phyloP scores from a whole-genome alignment of 2,113 vertebrate genomes.

The Myanophis thanlyinensis region DNA sequence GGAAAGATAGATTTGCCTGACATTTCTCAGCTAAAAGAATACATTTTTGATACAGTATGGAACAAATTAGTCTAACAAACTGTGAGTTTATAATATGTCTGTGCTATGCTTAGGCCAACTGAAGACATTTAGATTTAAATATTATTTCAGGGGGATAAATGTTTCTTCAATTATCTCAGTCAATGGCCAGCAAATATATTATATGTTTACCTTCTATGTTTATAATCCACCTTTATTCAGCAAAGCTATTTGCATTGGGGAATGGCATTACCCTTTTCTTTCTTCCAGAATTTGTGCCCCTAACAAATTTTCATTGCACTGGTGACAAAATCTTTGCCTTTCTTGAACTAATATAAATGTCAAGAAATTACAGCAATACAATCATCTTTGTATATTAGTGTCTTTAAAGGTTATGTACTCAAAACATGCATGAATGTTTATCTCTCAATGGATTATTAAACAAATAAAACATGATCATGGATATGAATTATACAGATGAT shows the following conservation, averaged over 20 bases:
- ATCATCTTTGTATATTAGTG: not conserved
- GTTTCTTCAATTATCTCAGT: constrained; percentile 18
- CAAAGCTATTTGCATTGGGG: not conserved
- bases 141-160: constrained; percentile 38
- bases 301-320: not conserved
- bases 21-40: constrained; percentile 21
- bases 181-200: not conserved
- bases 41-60: constrained; percentile 1
- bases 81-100: constrained; percentile 21
- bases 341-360: not conserved
- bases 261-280: not conserved
- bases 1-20: not conserved
- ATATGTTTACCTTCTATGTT: constrained; percentile 4
- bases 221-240: not conserved
- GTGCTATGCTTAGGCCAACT: not conserved
- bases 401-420: not conserved
- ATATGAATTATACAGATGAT: not conserved
- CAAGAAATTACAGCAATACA: not conserved
- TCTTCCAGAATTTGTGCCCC: not conserved
- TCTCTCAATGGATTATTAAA: not conserved
- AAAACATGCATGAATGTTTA: not conserved
- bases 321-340: not conserved
- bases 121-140: not conserved
- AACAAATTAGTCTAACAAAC: not conserved
- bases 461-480: not conserved